A percentile compares a stretch with the other conserved stretches of the same genome.
Conservation (phyloP, 2,888 invertebrate genomes). For the Sarcophaga carnaria region DNA sequence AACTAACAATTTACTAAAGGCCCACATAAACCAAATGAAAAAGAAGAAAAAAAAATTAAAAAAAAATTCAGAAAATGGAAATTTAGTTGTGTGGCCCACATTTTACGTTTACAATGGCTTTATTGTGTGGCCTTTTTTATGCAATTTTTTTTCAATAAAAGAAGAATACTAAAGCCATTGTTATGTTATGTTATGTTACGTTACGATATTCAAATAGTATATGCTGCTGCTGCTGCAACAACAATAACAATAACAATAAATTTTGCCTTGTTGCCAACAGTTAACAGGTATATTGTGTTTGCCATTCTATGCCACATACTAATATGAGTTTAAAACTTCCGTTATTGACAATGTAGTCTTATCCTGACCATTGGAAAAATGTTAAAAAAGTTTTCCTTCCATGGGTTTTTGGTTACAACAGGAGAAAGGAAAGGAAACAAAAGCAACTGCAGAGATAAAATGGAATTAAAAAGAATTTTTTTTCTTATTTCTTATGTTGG, state of each 20-base stretch:
- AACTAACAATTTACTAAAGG: neutral
- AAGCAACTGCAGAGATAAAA: too few species aligned
- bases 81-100: conserved; percentile 6
- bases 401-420: too few species aligned
- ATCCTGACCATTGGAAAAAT: conserved; percentile 13
- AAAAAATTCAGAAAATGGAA: too few species aligned
- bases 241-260: conserved; percentile 26
- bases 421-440: too few species aligned
- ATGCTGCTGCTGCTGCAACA: conserved; percentile 5
- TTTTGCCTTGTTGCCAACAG: conserved; percentile 28
- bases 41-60: too few species aligned
- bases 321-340: conserved; percentile 54
- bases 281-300: conserved; percentile 52
- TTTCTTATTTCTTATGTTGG: neutral
- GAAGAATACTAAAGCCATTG: conserved; percentile 26
- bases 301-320: neutral
- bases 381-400: too few species aligned
- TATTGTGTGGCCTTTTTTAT: conserved; percentile 20
- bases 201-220: conserved; percentile 55
- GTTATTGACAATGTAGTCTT: conserved; percentile 55
- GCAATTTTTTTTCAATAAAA: conserved; percentile 3
- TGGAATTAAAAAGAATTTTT: too few species aligned
- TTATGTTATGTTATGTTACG: neutral
- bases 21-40: neutral
- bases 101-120: conserved; percentile 38